phyloP scores from a whole-genome alignment of 2,797 vertebrate species.

The Bradypodion ventrale region DNA sequence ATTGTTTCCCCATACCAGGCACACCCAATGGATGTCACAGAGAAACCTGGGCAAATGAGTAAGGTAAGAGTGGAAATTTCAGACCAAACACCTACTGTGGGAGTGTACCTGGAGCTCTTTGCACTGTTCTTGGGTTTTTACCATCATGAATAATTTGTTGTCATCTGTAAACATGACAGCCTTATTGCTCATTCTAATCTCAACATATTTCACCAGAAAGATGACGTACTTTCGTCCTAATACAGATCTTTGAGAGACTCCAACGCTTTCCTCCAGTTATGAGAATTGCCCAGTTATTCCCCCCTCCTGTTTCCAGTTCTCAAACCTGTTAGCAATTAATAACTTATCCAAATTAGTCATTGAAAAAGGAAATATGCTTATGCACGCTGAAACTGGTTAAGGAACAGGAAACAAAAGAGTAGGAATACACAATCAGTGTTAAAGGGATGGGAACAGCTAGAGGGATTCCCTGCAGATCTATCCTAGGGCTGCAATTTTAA shows the following conservation, averaged over 20 bases:
- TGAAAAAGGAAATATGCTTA: too few relatives aligned
- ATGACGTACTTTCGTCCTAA: not conserved
- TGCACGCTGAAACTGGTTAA: too few relatives aligned
- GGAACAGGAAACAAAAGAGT: too few relatives aligned
- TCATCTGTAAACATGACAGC: not conserved
- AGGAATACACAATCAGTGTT: too few relatives aligned
- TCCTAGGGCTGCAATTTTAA: too few relatives aligned
- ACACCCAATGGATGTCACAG: not conserved
- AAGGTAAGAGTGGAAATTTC: not conserved
- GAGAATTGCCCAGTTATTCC: not conserved
- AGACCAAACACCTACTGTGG: not conserved
- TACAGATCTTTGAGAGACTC: not conserved
- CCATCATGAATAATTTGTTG: not conserved
- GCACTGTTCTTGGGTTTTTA: not conserved
- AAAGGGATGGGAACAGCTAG: too few relatives aligned
- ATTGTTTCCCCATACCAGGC: not conserved
- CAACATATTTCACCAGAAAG: too few relatives aligned
- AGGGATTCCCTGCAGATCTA: too few relatives aligned
- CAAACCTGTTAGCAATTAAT: not conserved
- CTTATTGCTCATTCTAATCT: too few relatives aligned
- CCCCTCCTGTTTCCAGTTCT: not conserved
- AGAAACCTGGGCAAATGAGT: not conserved
- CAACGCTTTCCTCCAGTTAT: not conserved
- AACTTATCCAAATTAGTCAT: too few relatives aligned
- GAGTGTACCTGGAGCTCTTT: not conserved